Base-by-base conservation (phyloP, 2,888 invertebrate genomes). In the Meiosimyza platycephala region DNA sequence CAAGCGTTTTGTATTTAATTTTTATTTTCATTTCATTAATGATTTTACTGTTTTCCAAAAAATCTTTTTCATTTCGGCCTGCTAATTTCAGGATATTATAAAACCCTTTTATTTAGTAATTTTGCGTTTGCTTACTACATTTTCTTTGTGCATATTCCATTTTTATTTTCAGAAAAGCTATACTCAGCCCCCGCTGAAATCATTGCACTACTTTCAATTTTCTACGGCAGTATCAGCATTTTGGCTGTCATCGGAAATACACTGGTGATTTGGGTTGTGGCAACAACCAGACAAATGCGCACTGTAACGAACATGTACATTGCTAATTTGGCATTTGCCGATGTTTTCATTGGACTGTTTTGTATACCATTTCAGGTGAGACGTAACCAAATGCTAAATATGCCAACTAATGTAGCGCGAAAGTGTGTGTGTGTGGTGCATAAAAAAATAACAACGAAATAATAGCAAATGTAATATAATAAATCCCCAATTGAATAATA, bases 241-340 rank as follows among this genome's bases (percentile, higher is more conserved):
- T 86, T 94, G 78, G 94, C 95, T 0, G 93, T 96, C 54, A 90
- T 93, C 9, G 95, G 95, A 1, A 96, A 96, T 86, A 90, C 91
- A 40, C 89, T 95, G n/a, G 95, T 96, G 18, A 94, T 96, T 86
- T 93, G 94, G 92, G 92, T 95, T 72, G 93, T 95, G 33, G 91
- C 92, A 52, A 93, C 93, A 15, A 93, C 93, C 71, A 88, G 91
- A 50, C 90, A 93, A 76, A 94, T 95, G 94, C 91, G 94, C 80
- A 94, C 93, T 75, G 94, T 93, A 78, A 95, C 95, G 60, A 95
- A 95, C 86, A 93, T 93, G 86, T 95, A 94, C 87, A 95, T 95
- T 79, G 93, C 94, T 16, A 95, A 95, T 88, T 88, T 96, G 84
- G 95, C 95, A 3, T 88, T 94, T 77, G 95, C 95, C 28, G 95